Conservation (phyloP, 2,113 vertebrate genomes). For the Lagopus leucura region DNA sequence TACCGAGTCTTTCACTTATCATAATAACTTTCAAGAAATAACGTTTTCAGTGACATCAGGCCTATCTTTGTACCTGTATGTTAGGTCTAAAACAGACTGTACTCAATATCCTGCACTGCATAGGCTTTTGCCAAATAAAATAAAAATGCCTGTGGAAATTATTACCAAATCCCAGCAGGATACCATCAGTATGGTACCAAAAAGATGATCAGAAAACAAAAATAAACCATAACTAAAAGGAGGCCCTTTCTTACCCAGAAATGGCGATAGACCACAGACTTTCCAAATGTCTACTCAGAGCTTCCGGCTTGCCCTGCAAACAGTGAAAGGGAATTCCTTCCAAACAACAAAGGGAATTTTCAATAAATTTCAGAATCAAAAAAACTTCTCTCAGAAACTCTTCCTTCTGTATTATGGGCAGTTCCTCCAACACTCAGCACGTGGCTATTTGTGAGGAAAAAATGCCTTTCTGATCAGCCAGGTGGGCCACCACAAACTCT, state of each 20-base stretch:
- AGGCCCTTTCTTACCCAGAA: background rate
- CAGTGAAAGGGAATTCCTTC: background rate
- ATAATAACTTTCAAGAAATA: constrained; percentile 23
- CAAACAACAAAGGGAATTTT: background rate
- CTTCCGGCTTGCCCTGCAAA: background rate
- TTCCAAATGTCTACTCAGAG: background rate
- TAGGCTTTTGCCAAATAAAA: background rate
- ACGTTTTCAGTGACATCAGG: constrained; percentile 1
- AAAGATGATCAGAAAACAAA: background rate
- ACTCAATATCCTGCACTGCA: background rate
- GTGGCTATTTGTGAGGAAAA: background rate
- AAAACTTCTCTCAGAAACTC: background rate
- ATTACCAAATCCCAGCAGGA: background rate
- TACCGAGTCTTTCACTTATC: background rate
- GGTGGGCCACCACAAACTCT: background rate
- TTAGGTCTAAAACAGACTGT: background rate
- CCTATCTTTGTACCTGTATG: background rate
- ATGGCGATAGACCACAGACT: background rate
- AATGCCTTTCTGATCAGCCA: background rate
- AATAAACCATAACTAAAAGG: background rate
- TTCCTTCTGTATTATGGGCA: background rate
- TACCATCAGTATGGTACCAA: background rate
- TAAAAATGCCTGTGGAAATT: background rate
- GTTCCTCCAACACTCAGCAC: background rate
- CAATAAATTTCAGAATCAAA: background rate